Conservation (phyloP, 2,113 vertebrate species). For the Zosterops hypoxanthus region DNA sequence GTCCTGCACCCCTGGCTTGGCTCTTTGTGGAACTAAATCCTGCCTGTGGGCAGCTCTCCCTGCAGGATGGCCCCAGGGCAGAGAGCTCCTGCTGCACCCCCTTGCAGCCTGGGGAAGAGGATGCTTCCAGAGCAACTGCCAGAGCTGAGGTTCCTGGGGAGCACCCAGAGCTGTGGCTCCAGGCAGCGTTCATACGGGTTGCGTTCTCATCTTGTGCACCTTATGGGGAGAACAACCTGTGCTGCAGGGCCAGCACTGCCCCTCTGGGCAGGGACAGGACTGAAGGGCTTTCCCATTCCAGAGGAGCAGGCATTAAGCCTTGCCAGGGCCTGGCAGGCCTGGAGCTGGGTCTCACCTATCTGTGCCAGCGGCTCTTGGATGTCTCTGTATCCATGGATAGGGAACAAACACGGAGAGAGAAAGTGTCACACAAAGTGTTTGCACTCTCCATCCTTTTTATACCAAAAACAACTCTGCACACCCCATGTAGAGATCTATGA, state of each 20-base stretch:
- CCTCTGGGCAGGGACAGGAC: neutral
- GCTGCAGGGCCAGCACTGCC: neutral
- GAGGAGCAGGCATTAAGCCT: neutral
- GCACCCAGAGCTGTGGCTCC: neutral
- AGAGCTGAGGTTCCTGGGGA: neutral
- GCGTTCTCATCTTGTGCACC: neutral
- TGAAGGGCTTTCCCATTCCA: neutral
- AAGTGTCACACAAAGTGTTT: neutral
- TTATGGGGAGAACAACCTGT: neutral
- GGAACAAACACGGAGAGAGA: neutral
- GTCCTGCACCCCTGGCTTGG: neutral
- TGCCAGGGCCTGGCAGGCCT: neutral
- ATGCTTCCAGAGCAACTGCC: neutral
- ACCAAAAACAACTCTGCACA: neutral
- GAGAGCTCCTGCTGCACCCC: neutral
- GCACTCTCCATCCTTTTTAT: neutral
- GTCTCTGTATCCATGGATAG: neutral
- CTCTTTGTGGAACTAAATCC: neutral
- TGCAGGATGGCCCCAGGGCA: neutral
- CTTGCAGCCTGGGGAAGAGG: neutral
- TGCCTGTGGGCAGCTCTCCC: neutral
- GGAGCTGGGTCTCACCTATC: rapidly evolving
- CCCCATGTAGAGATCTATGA: neutral
- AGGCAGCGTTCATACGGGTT: neutral
- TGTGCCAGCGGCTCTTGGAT: neutral